Conservation (phyloP, 2,888 invertebrate species). For the Harpalus rufipes region DNA sequence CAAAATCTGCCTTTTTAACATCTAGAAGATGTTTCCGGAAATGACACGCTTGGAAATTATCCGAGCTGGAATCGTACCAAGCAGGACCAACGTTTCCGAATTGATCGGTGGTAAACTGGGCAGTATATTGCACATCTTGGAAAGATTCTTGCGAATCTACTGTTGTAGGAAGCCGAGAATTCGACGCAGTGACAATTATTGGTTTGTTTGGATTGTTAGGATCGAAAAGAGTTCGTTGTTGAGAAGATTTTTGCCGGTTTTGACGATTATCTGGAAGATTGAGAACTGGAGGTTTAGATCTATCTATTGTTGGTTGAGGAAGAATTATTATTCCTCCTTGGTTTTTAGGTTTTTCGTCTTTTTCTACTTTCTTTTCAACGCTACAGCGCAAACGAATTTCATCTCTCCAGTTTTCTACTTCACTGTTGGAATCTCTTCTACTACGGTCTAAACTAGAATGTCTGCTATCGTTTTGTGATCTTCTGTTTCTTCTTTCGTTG, state of each 20-base stretch:
- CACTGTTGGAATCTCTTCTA: slow-evolving; percentile 73
- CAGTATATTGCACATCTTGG: slow-evolving; percentile 65
- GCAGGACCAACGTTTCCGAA: slow-evolving; percentile 78
- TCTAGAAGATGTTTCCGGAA: slow-evolving; percentile 81
- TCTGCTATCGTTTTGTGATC: slow-evolving; percentile 72
- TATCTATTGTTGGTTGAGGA: slow-evolving; percentile 43
- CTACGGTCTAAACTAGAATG: slow-evolving; percentile 78
- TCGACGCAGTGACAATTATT: slow-evolving; percentile 82
- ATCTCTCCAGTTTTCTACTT: slow-evolving; percentile 75
- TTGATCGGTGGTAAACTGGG: slow-evolving; percentile 77
- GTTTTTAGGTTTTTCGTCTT: slow-evolving; percentile 64
- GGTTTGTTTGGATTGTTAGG: slow-evolving; percentile 85
- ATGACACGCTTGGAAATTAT: slow-evolving; percentile 82
- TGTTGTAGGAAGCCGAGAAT: slow-evolving; percentile 74
- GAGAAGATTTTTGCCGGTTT: slow-evolving; percentile 67
- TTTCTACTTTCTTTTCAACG: slow-evolving; percentile 52
- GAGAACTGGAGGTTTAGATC: slow-evolving; percentile 68
- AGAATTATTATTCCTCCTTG: slow-evolving; percentile 68
- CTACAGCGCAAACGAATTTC: slow-evolving; percentile 73
- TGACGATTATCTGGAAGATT: slow-evolving; percentile 68
- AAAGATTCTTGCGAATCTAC: slow-evolving; percentile 71
- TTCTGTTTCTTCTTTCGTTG: slow-evolving; percentile 66
- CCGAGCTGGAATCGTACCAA: slow-evolving; percentile 81
- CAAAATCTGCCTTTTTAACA: slow-evolving; percentile 84
- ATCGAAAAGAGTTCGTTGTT: slow-evolving; percentile 80